These are phyloP conservation scores for Melangyna quadrimaculata DNA, from an alignment of 2,888 invertebrate genomes.

Conservation along the genomic window DNA sequence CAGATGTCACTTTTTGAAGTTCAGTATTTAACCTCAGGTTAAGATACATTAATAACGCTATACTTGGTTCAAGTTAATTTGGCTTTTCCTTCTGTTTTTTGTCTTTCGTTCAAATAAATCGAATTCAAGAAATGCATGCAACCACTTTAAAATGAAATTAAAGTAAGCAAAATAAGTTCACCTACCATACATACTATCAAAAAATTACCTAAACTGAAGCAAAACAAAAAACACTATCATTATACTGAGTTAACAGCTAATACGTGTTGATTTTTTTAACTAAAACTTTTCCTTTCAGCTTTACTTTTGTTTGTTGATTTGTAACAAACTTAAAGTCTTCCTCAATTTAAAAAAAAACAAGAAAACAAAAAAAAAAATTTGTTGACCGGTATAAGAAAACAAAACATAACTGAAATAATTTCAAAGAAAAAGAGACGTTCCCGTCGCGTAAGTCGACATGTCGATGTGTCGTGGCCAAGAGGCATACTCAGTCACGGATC, in stretches of 20 bases:
- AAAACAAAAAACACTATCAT: too few species aligned
- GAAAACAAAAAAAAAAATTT: not conserved
- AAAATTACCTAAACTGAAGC: not conserved
- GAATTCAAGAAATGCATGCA: not conserved
- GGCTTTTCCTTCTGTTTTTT: too few species aligned
- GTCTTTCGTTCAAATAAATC: too few species aligned
- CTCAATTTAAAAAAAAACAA: not conserved
- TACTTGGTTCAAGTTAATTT: too few species aligned
- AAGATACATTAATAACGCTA: too few species aligned
- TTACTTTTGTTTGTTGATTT: not conserved
- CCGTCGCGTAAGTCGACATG: not conserved
- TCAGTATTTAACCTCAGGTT: too few species aligned
- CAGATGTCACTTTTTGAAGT: too few species aligned
- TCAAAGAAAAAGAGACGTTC: not conserved
- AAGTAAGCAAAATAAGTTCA: not conserved
- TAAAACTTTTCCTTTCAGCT: conserved; percentile 15
- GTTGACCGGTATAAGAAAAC: conserved; percentile 7
- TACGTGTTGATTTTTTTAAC: not conserved
- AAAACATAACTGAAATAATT: not conserved
- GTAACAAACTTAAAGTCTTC: not conserved
- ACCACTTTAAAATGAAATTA: not conserved
- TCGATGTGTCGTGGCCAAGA: not conserved
- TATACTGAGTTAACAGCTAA: not conserved
- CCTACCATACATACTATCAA: too few species aligned
- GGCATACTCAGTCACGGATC: not conserved